Percentiles rank a stretch among this genome's conserved stretches.
Conservation (phyloP, 2,113 vertebrate genomes). For the Bombycilla garrulus region DNA sequence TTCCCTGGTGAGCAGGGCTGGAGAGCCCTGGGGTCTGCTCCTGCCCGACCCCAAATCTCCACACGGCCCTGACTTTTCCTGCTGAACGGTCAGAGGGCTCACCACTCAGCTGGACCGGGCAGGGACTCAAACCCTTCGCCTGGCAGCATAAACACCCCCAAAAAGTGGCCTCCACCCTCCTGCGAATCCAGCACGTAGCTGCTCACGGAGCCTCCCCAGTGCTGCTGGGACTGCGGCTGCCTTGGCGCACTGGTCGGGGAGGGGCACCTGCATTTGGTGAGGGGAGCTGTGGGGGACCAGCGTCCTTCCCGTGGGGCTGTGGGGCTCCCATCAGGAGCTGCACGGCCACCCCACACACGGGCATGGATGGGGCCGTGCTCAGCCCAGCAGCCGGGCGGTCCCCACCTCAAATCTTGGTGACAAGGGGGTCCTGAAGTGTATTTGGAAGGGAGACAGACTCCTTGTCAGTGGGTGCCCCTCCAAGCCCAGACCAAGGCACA, state of each 20-base stretch:
- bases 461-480: background rate
- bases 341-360: rapidly evolving
- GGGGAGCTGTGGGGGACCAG: background rate
- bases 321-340: rapidly evolving
- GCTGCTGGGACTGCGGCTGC: background rate
- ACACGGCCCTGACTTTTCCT: background rate
- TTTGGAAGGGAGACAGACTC: background rate
- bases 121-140: background rate
- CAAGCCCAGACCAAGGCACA: background rate
- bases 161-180: background rate
- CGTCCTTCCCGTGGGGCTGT: rapidly evolving
- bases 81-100: background rate
- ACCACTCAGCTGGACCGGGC: background rate
- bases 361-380: rapidly evolving
- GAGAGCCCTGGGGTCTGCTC: background rate
- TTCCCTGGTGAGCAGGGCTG: background rate
- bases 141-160: background rate
- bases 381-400: background rate
- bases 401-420: background rate
- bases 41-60: rapidly evolving
- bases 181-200: background rate
- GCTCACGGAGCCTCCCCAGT: background rate
- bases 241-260: background rate
- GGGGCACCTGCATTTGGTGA: background rate
- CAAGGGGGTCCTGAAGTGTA: rapidly evolving